Conservation (phyloP, 2,113 vertebrate genomes). For the Suncus etruscus region DNA sequence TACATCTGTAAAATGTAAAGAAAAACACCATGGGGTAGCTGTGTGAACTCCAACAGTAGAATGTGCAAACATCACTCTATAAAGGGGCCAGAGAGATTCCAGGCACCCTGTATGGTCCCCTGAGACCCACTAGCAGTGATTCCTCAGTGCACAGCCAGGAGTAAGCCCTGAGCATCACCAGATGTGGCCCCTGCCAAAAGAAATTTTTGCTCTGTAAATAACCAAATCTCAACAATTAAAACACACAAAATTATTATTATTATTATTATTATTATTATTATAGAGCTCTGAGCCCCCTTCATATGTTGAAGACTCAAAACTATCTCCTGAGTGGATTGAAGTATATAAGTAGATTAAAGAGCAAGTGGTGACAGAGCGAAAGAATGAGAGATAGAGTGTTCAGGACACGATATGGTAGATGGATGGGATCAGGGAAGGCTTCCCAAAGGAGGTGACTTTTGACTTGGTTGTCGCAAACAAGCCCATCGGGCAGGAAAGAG, state of each 20-base stretch:
- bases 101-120: too few species aligned
- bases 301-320: too few species aligned
- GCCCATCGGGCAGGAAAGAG: neutral
- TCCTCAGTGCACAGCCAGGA: too few species aligned
- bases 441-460: neutral
- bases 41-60: neutral
- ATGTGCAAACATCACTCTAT: neutral
- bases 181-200: too few species aligned
- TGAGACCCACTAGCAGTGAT: too few species aligned
- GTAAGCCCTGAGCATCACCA: too few species aligned
- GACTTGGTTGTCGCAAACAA: slow-evolving; percentile 6
- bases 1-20: slow-evolving; percentile 20
- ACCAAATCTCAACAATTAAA: neutral
- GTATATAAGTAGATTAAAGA: too few species aligned
- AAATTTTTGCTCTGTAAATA: neutral
- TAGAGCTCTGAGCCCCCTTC: slow-evolving; percentile 14
- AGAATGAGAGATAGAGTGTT: too few species aligned
- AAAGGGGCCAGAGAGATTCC: too few species aligned
- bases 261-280: slow-evolving; percentile 3
- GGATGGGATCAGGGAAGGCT: slow-evolving; percentile 9
- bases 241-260: neutral
- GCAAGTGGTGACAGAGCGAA: too few species aligned
- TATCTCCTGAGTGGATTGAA: too few species aligned
- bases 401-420: slow-evolving; percentile 1
- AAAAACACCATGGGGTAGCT: neutral